These are phyloP conservation scores for Chloebia gouldiae DNA, from an alignment of 2,113 vertebrate species.

Conservation along the genomic window DNA sequence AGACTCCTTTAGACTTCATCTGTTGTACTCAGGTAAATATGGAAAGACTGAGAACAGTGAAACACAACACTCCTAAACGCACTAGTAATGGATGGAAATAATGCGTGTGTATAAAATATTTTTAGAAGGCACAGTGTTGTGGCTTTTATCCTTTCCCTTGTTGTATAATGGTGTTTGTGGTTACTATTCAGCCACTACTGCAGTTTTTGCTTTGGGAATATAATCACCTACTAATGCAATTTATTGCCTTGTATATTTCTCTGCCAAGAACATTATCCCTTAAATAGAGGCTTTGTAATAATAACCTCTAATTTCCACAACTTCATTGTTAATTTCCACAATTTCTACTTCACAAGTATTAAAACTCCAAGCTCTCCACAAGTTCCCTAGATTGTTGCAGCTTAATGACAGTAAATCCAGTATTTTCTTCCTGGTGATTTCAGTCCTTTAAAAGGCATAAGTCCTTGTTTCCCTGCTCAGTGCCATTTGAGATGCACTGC, in stretches of 20 bases:
- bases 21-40: neutral
- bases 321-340: slow-evolving; percentile 40
- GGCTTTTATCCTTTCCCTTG: slow-evolving; percentile 6
- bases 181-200: slow-evolving; percentile 33
- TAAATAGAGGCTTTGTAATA: slow-evolving; percentile 58
- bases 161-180: slow-evolving; percentile 35
- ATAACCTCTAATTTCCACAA: slow-evolving; percentile 54
- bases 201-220: slow-evolving; percentile 46
- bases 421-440: neutral
- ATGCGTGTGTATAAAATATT: neutral
- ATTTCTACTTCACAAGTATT: neutral
- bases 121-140: neutral
- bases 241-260: slow-evolving; percentile 59
- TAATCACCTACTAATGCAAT: slow-evolving; percentile 55
- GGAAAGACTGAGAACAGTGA: neutral
- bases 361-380: neutral
- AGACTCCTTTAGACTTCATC: neutral
- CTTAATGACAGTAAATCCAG: neutral
- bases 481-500: neutral
- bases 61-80: neutral
- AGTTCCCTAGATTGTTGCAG: neutral
- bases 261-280: slow-evolving; percentile 61
- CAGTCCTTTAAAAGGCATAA: neutral
- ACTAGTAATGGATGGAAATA: neutral
- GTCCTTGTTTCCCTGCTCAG: neutral